A percentile compares a stretch with the other conserved stretches of the same genome.
Conservation (phyloP, 2,797 vertebrate genomes). For the Austrolebias charrua region DNA sequence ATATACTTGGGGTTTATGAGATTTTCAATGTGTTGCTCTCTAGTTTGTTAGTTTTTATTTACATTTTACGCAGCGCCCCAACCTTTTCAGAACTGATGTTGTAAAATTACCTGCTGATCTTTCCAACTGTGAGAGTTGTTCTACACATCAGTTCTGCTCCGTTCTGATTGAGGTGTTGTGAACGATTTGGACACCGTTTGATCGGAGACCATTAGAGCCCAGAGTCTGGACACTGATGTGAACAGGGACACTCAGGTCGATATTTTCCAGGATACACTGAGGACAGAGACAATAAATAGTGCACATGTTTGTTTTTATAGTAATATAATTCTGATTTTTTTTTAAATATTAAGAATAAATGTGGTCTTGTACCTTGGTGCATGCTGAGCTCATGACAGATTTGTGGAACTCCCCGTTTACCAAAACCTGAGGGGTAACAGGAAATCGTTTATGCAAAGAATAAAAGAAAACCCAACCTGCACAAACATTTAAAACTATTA, state of each 20-base stretch:
- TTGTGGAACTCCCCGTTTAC: constrained; percentile 65
- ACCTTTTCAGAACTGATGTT: background rate
- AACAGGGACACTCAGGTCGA: constrained; percentile 52
- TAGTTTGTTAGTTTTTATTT: too few species aligned
- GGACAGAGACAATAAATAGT: constrained; percentile 8
- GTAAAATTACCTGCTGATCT: constrained; percentile 31
- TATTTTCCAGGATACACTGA: constrained; percentile 69
- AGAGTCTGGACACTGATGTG: constrained; percentile 62
- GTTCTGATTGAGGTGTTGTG: constrained; percentile 19
- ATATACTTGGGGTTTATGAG: too few species aligned
- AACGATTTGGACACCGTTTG: constrained; percentile 46
- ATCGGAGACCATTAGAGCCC: constrained; percentile 66
- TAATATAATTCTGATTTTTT: background rate
- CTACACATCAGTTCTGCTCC: constrained; percentile 17
- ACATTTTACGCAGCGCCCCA: too few species aligned
- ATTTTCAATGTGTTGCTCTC: too few species aligned
- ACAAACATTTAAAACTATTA: background rate
- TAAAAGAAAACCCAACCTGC: background rate
- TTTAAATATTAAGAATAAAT: background rate
- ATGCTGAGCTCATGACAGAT: constrained; percentile 69
- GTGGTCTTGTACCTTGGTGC: constrained; percentile 60
- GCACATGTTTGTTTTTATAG: background rate
- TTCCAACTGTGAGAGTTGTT: constrained; percentile 7
- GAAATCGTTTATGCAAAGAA: background rate
- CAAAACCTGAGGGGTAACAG: constrained; percentile 46